Evolutionary conservation across 1,140 invertebrate genomes (phyloP).

Genomic region (Bombus superbus): DNA sequence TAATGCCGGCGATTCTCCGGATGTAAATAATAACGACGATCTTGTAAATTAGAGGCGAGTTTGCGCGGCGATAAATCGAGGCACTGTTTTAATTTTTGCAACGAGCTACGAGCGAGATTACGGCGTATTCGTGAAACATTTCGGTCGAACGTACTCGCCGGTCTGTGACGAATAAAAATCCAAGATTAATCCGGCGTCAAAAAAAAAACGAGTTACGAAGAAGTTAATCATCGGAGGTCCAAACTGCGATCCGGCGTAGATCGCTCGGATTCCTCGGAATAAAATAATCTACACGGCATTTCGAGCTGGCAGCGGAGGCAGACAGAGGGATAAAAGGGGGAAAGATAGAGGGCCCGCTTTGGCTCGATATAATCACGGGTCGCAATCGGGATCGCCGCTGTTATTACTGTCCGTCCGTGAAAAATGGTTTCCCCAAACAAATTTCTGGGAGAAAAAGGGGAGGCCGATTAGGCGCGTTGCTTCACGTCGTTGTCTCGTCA

Average conservation of each 20-base stretch:
- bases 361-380: constrained; percentile 61
- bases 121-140: not conserved
- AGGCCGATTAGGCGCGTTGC: constrained; percentile 54
- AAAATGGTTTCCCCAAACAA: constrained; percentile 72
- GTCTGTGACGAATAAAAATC: not conserved
- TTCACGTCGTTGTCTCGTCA: constrained; percentile 62
- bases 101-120: not conserved
- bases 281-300: constrained; percentile 37
- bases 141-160: not conserved
- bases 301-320: not conserved
- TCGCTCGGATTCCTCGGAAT: constrained; percentile 33
- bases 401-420: constrained; percentile 69
- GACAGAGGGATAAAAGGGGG: not conserved
- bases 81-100: not conserved
- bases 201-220: not conserved
- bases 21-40: constrained; percentile 26
- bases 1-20: constrained; percentile 5
- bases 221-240: not conserved
- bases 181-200: not conserved
- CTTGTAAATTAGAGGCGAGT: constrained; percentile 19
- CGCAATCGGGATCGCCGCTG: constrained; percentile 63
- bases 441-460: constrained; percentile 64
- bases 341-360: constrained; percentile 5
- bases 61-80: constrained; percentile 1
- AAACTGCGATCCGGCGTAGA: not conserved